phyloP scores from a whole-genome alignment of 2,113 vertebrate genomes.

The Ardeotis arabs region DNA sequence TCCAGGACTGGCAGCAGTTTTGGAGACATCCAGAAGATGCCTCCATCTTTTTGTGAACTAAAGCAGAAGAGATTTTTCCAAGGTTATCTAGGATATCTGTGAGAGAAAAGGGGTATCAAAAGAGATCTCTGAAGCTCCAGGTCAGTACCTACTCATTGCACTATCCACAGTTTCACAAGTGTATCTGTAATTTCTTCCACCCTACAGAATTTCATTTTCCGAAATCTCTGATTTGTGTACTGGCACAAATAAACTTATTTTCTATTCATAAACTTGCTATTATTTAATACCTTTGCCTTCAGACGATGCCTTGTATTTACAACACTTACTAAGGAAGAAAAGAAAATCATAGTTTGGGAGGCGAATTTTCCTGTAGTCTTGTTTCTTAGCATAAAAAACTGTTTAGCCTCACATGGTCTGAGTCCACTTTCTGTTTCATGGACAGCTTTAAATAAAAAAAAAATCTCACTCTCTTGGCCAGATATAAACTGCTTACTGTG shows the following conservation, averaged over 20 bases:
- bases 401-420: neutral
- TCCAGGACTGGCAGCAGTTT: neutral
- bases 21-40: neutral
- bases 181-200: neutral
- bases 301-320: neutral
- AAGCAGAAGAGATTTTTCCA: neutral
- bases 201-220: neutral
- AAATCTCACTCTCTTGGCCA: neutral
- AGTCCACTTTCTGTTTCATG: neutral
- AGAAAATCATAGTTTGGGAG: neutral
- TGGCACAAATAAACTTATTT: neutral
- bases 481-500: neutral
- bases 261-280: neutral
- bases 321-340: neutral
- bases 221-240: neutral
- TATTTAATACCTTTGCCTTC: neutral
- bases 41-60: neutral
- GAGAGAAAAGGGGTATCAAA: neutral
- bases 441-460: neutral
- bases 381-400: neutral
- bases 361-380: neutral
- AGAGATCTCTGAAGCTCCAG: neutral
- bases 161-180: neutral
- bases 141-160: neutral
- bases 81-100: neutral